These are phyloP conservation scores for Falcunculus frontatus DNA, from an alignment of 2,113 vertebrate genomes.

Conservation along the genomic window DNA sequence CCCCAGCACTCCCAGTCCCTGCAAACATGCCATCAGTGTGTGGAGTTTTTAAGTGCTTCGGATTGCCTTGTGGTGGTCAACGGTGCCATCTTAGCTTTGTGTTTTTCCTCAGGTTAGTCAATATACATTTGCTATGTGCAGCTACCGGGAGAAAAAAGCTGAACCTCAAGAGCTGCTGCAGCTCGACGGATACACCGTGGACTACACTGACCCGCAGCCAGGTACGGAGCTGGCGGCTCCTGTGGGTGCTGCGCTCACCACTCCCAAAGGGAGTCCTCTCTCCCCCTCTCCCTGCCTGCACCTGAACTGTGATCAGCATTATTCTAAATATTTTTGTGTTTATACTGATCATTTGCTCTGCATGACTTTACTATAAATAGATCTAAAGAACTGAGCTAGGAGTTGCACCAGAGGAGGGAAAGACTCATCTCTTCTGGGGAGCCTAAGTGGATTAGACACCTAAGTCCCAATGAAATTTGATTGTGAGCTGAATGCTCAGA, in stretches of 20 bases:
- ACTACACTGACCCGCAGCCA: slow-evolving; percentile 98
- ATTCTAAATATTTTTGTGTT: slow-evolving; percentile 6
- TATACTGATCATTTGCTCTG: not conserved
- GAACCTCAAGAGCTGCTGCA: slow-evolving; percentile 97
- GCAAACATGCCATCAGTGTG: not conserved
- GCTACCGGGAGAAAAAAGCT: slow-evolving; percentile 98
- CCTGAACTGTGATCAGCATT: not conserved
- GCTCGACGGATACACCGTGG: slow-evolving; percentile 97
- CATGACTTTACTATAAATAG: slow-evolving; percentile 29
- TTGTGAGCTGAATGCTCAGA: not conserved
- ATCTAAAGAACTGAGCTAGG: not conserved
- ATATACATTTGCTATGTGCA: slow-evolving; percentile 99
- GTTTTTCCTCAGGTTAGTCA: slow-evolving; percentile 89
- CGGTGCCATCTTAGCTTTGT: slow-evolving; percentile 25
- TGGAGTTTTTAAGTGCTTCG: not conserved
- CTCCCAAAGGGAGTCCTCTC: not conserved
- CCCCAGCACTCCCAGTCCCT: not conserved
- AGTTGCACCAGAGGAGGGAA: not conserved
- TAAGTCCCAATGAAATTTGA: not conserved
- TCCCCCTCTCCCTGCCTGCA: not conserved
- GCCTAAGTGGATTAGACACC: not conserved
- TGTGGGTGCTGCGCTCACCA: rapidly evolving
- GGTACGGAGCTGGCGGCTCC: slow-evolving; percentile 58
- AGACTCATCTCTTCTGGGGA: not conserved
- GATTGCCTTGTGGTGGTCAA: not conserved